Conservation (phyloP, 2,888 invertebrate species). For the Yponomeuta malinellus region DNA sequence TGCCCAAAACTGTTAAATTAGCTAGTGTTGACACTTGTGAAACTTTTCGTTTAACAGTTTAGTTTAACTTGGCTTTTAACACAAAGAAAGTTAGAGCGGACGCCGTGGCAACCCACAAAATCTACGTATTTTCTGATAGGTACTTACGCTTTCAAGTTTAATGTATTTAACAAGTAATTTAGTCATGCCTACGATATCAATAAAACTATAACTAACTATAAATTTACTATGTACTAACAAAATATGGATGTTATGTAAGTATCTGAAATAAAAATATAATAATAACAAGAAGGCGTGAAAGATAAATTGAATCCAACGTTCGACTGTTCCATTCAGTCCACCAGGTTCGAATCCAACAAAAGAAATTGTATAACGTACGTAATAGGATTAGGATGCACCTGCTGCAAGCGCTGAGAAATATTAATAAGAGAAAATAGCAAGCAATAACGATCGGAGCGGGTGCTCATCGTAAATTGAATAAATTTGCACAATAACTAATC, state of each 20-base stretch:
- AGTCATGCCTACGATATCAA: too few species aligned
- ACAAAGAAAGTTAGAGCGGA: conserved; percentile 20
- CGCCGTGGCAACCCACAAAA: conserved; percentile 20
- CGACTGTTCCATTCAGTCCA: too few species aligned
- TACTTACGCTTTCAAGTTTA: not conserved
- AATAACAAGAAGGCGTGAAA: too few species aligned
- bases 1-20: not conserved
- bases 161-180: not conserved
- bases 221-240: too few species aligned
- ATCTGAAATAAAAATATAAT: too few species aligned
- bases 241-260: too few species aligned
- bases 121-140: conserved; percentile 12
- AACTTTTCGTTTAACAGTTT: conserved; percentile 26
- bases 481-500: conserved; percentile 6
- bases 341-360: too few species aligned
- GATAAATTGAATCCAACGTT: too few species aligned
- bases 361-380: too few species aligned
- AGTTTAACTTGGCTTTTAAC: conserved; percentile 30
- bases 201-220: too few species aligned
- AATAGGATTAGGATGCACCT: not conserved
- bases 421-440: not conserved
- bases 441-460: not conserved
- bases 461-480: conserved; percentile 15
- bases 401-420: conserved; percentile 5
- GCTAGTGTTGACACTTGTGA: not conserved